Base-by-base conservation (phyloP, 2,797 vertebrate genomes). In the Alauda arvensis region DNA sequence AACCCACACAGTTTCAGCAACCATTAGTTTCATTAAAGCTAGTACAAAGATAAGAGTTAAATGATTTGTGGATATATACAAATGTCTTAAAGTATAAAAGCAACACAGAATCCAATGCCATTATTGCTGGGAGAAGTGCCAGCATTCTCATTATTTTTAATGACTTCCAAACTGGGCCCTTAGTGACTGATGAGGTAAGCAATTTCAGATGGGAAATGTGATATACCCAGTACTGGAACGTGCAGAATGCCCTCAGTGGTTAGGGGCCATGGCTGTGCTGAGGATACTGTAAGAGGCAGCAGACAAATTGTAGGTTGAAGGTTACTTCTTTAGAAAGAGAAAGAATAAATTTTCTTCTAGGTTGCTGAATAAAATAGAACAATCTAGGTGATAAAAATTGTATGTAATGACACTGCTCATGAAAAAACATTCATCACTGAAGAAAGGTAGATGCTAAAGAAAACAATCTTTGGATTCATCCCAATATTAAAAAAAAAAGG, bases 111-210 rank as follows among this genome's bases (percentile, higher is more conserved):
- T 63, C 52, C 67, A 60, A 10, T 77, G 72, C 69, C 34, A 39
- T 84, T 94, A 86, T 71, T 88, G 42, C 76, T 91, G 88, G 84
- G 82, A 88, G 72, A 94, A 83, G 62, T 94, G 82, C 92, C 88
- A 93, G 79, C 8, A 21, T 69, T 90, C 83, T 93, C 81, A 71
- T 91, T 94, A 92, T 72, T 92, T 90, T 88, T 87, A 92, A 93
- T 89, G 88, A 69, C 74, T 93, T 86, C 55, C 62, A 91, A 88
- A 90, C 84, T 46, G 72, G 56, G 63, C 69, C 48, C n/a, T 85
- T 72, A 67, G 69, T 68, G 85, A 52, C 76, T 84, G 86, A 71
- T 85, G 81, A 89, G 63, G 61, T 88, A 85, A 92, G 84, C 76
- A 78, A 33, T 86, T 95, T 89, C 39, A 69, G 66, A 88, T 56